Conservation (phyloP, 2,113 vertebrate species). For the Cephalopholis sonnerati region DNA sequence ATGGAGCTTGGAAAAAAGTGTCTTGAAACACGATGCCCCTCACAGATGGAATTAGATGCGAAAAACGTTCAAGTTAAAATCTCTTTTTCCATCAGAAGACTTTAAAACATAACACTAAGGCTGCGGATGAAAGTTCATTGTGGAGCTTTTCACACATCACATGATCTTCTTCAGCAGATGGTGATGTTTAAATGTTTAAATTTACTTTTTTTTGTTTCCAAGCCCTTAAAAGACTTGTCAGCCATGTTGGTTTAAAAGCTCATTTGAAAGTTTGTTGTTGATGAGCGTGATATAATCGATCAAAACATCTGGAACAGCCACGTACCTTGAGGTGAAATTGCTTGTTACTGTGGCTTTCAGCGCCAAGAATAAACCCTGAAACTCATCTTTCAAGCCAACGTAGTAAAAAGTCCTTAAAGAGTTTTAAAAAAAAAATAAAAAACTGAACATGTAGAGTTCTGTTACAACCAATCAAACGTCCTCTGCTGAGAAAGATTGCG, state of each 20-base stretch:
- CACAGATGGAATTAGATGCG: neutral
- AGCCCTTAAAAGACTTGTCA: neutral
- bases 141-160: neutral
- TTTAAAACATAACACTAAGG: neutral
- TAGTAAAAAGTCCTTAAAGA: neutral
- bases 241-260: neutral
- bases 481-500: neutral
- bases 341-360: too few species aligned
- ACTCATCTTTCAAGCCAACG: neutral
- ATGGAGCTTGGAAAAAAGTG: neutral
- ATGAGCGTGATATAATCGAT: neutral
- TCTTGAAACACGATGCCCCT: neutral
- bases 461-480: neutral
- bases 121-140: neutral
- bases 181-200: neutral
- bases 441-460: neutral
- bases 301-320: neutral
- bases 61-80: neutral
- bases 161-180: neutral
- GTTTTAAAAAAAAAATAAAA: neutral
- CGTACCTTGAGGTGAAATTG: neutral
- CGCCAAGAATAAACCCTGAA: neutral
- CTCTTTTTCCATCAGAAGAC: neutral
- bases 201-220: neutral
- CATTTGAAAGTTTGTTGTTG: neutral